phyloP scores from a whole-genome alignment of 2,888 invertebrate species.

The Orgyia antiqua region DNA sequence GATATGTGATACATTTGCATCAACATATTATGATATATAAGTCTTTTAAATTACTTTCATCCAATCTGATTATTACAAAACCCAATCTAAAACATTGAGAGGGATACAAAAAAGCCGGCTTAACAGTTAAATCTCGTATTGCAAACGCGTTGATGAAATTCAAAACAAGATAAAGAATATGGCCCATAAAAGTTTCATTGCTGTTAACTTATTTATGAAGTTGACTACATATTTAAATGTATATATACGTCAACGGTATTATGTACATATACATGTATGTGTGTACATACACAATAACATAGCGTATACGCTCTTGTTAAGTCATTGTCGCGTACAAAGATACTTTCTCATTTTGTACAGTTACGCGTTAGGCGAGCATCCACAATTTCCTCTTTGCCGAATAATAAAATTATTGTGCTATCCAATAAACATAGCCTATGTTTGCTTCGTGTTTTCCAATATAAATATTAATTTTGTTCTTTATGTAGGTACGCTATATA shows the following conservation, averaged over 20 bases:
- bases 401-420: too few relatives aligned
- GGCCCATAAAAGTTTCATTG: slow-evolving; percentile 70
- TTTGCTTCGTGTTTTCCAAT: too few relatives aligned
- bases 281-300: too few relatives aligned
- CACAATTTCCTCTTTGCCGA: too few relatives aligned
- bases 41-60: too few relatives aligned
- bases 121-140: slow-evolving; percentile 54
- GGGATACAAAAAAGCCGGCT: slow-evolving; percentile 31
- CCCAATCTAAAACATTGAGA: slow-evolving; percentile 22
- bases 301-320: slow-evolving; percentile 5
- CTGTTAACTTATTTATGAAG: slow-evolving; percentile 73
- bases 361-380: too few relatives aligned
- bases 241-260: slow-evolving; percentile 34
- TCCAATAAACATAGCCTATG: too few relatives aligned
- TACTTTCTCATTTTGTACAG: too few relatives aligned
- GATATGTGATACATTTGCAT: too few relatives aligned
- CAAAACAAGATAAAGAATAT: slow-evolving; percentile 72
- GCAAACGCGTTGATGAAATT: slow-evolving; percentile 67
- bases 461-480: too few relatives aligned
- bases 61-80: slow-evolving; percentile 30
- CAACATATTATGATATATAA: too few relatives aligned
- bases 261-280: slow-evolving; percentile 13
- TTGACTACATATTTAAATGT: slow-evolving; percentile 63
- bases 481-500: too few relatives aligned
- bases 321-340: background rate